A percentile compares a stretch with the other conserved stretches of the same genome.
These are phyloP conservation scores for Mobula birostris DNA, from an alignment of 2,113 vertebrate species.

Conservation along the genomic window DNA sequence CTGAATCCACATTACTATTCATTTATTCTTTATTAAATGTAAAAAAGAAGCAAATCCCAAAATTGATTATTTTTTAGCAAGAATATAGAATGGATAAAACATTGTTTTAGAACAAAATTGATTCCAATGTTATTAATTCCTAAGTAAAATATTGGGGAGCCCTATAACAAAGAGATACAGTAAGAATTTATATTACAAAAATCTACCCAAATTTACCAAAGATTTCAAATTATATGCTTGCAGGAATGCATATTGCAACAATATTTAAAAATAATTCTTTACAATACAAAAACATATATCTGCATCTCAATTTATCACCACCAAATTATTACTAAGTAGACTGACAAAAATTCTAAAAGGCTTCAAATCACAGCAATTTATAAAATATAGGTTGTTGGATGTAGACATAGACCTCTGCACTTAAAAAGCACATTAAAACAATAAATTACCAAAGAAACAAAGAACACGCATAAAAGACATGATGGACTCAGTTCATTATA, in stretches of 20 bases:
- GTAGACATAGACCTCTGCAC: neutral
- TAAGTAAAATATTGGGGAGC: neutral
- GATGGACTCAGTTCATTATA: constrained; percentile 19
- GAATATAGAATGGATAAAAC: neutral
- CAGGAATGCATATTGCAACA: neutral
- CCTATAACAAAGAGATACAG: neutral
- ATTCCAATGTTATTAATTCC: neutral
- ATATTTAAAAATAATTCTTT: neutral
- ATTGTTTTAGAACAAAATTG: neutral
- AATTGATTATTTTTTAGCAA: neutral
- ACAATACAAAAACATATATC: neutral
- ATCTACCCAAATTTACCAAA: neutral
- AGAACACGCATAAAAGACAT: neutral
- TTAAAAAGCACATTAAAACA: neutral
- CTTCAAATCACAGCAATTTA: neutral
- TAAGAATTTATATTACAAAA: neutral
- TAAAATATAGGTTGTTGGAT: neutral
- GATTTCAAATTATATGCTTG: neutral
- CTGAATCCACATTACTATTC: neutral
- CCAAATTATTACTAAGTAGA: neutral
- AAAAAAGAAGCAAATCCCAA: neutral
- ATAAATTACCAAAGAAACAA: neutral
- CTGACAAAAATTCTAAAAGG: neutral
- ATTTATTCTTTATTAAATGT: constrained; percentile 31
- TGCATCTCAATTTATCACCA: neutral